These are phyloP conservation scores for Carapus acus DNA, from an alignment of 2,797 vertebrate genomes.

Conservation along the genomic window DNA sequence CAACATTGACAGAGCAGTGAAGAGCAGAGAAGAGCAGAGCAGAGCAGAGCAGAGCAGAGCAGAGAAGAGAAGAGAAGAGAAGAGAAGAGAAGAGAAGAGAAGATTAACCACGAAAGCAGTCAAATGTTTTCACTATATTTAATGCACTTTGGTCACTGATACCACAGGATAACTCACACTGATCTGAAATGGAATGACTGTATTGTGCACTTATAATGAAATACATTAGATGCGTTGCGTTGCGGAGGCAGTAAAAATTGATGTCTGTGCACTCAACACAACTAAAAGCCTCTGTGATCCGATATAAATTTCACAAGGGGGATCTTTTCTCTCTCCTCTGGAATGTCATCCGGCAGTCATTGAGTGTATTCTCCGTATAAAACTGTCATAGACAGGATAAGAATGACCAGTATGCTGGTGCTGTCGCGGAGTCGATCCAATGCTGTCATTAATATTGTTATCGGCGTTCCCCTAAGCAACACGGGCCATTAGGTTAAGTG, in stretches of 20 bases:
- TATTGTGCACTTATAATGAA: conserved; percentile 19
- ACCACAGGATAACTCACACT: conserved; percentile 14
- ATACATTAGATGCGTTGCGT: conserved; percentile 34
- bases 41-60: no score
- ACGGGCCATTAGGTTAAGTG: conserved; percentile 49
- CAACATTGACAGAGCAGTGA: conserved; percentile 17
- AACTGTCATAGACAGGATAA: conserved; percentile 34
- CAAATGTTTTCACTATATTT: conserved; percentile 12
- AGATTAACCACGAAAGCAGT: conserved; percentile 4
- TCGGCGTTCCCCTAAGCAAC: conserved; percentile 33
- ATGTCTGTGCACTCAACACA: conserved; percentile 25
- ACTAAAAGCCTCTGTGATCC: conserved; percentile 51
- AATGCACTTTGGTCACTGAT: conserved; percentile 18
- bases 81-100: conserved; percentile 1
- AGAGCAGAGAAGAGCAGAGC: no score
- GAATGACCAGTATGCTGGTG: conserved; percentile 9
- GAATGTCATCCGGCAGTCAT: conserved; percentile 55
- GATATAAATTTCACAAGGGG: conserved; percentile 41
- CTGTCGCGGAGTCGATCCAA: conserved; percentile 17
- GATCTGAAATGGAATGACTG: conserved; percentile 8
- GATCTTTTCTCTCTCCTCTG: conserved; percentile 36
- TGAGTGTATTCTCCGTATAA: conserved; percentile 29
- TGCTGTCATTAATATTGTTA: conserved; percentile 17
- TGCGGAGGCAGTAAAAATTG: conserved; percentile 14
- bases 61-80: conserved; percentile 1